Percentiles rank a stretch among this genome's conserved stretches.
Conservation (phyloP, 1,140 invertebrate species). For the Trichoplusia ni region DNA sequence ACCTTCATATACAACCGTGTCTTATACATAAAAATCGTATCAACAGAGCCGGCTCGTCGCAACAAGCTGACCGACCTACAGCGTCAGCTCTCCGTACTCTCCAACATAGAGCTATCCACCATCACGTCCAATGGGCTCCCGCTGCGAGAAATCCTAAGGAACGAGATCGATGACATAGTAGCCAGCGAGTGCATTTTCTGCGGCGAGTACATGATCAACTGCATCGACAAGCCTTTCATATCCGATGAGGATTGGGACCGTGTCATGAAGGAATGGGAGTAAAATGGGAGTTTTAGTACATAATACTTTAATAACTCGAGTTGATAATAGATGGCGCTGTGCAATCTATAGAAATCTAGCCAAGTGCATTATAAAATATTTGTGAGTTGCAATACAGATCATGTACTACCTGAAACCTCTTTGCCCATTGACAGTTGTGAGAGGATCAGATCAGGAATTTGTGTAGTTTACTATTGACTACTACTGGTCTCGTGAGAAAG, state of each 20-base stretch:
- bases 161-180: constrained; percentile 94
- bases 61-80: constrained; percentile 85
- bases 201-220: constrained; percentile 95
- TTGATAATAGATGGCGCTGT: too few relatives aligned
- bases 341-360: too few relatives aligned
- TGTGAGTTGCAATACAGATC: background rate
- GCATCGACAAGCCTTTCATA: constrained; percentile 93
- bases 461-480: too few relatives aligned
- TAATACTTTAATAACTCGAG: too few relatives aligned
- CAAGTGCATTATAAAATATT: background rate
- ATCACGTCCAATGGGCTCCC: constrained; percentile 83
- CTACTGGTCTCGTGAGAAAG: too few relatives aligned
- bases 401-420: too few relatives aligned
- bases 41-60: constrained; percentile 81
- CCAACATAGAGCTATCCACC: constrained; percentile 81
- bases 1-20: too few relatives aligned
- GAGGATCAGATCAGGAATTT: too few relatives aligned
- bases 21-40: constrained; percentile 44
- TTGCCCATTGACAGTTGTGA: too few relatives aligned
- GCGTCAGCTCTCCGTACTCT: constrained; percentile 83
- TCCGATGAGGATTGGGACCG: constrained; percentile 90
- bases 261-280: constrained; percentile 92
- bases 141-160: constrained; percentile 86
- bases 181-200: constrained; percentile 97
- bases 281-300: constrained; percentile 46